Conservation (phyloP, 1,140 invertebrate genomes). For the Lepidurus packardi region DNA sequence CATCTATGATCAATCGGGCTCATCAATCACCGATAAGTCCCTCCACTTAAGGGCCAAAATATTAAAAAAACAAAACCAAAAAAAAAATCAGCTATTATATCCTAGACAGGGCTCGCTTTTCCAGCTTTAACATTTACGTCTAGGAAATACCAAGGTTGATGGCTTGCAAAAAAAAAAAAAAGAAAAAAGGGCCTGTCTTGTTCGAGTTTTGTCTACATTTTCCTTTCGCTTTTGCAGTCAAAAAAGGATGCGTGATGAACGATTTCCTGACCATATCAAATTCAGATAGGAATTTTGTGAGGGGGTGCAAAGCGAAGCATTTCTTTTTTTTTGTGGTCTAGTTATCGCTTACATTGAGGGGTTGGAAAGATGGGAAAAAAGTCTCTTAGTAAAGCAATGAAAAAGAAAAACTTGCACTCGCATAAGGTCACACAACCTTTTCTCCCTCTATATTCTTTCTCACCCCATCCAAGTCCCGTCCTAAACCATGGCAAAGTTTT, state of each 20-base stretch:
- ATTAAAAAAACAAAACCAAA: background rate
- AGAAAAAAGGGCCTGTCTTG: background rate
- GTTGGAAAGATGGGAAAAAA: background rate
- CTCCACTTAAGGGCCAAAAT: background rate
- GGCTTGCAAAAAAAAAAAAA: background rate
- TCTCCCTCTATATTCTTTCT: background rate
- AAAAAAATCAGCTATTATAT: background rate
- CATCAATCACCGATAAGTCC: conserved; percentile 5
- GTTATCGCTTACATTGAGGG: background rate
- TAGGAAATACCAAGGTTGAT: background rate
- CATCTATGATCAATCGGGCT: conserved; percentile 1
- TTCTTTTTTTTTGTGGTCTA: background rate
- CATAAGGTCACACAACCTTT: conserved; percentile 7
- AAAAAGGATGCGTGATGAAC: conserved; percentile 21
- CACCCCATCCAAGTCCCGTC: background rate
- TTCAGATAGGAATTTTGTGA: conserved; percentile 19
- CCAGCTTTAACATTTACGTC: background rate
- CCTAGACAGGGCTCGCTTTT: background rate
- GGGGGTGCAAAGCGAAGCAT: background rate
- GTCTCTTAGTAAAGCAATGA: background rate
- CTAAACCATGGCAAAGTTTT: conserved; percentile 15
- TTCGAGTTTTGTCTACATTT: background rate
- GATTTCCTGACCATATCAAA: conserved; percentile 22
- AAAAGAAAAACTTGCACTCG: background rate
- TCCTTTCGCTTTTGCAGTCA: background rate